Evolutionary conservation across 2,888 invertebrate species (phyloP).

Genomic region (Athalia rosae): DNA sequence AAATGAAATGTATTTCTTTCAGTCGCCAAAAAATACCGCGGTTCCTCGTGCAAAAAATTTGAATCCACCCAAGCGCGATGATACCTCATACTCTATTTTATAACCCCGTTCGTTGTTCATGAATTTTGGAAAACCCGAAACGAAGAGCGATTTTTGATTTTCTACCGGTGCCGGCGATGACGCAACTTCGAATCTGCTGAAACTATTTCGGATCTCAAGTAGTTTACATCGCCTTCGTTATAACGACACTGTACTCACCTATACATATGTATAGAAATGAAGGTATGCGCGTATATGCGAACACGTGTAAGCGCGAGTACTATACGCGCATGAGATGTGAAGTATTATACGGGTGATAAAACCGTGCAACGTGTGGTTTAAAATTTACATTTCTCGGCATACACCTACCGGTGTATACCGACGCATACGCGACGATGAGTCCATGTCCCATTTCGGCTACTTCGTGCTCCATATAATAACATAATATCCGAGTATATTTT

Average conservation of each 20-base stretch:
- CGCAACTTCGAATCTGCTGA: too few relatives aligned
- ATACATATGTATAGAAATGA: too few relatives aligned
- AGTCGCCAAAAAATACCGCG: neutral
- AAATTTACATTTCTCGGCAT: constrained; percentile 19
- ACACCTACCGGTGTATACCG: neutral
- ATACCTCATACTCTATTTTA: neutral
- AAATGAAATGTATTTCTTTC: neutral
- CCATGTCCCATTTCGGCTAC: constrained; percentile 19
- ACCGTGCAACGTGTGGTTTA: constrained; percentile 1
- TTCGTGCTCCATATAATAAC: constrained; percentile 15
- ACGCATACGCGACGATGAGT: neutral
- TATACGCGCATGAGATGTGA: too few relatives aligned
- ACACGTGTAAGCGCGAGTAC: too few relatives aligned
- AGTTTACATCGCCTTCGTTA: too few relatives aligned
- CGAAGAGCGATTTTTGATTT: too few relatives aligned
- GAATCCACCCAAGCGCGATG: neutral
- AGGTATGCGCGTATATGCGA: too few relatives aligned
- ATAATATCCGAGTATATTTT: constrained; percentile 30
- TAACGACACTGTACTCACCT: too few relatives aligned
- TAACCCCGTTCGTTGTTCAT: too few relatives aligned
- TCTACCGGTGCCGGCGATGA: too few relatives aligned
- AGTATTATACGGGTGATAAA: neutral
- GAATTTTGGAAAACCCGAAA: too few relatives aligned
- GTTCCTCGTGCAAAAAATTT: neutral
- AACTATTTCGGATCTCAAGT: too few relatives aligned